Evolutionary conservation across 2,888 invertebrate species (phyloP).

Genomic region (Agelastica alni): DNA sequence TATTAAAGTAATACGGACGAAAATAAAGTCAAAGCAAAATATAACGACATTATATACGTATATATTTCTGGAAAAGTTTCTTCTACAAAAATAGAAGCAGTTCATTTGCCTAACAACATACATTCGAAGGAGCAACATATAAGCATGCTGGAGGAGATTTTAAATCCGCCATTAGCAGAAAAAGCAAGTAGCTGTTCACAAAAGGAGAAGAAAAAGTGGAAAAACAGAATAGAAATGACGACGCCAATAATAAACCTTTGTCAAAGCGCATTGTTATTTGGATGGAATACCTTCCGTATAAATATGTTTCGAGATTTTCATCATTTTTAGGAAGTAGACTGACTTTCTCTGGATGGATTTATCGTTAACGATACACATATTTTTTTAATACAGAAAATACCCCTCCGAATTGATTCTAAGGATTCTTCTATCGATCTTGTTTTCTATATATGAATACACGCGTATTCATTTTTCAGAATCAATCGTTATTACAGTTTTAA

Average conservation of each 20-base stretch:
- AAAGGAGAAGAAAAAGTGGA: conserved; percentile 40
- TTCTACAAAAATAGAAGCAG: conserved; percentile 35
- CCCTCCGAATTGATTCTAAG: not conserved
- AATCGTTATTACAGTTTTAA: no score
- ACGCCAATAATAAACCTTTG: conserved; percentile 55
- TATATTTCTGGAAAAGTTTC: conserved; percentile 18
- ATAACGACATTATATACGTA: conserved; percentile 11
- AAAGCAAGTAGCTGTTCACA: conserved; percentile 48
- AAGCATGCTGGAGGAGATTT: conserved; percentile 49
- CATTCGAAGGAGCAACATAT: conserved; percentile 42
- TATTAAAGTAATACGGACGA: no score
- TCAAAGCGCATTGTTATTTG: conserved; percentile 50
- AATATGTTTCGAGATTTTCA: conserved; percentile 15
- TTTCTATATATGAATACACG: not conserved
- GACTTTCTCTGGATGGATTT: conserved; percentile 1
- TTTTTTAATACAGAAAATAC: no score
- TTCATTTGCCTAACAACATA: conserved; percentile 51
- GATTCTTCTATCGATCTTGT: not conserved
- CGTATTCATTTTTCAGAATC: not conserved
- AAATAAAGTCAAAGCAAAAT: conserved; percentile 15
- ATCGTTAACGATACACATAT: conserved; percentile 2
- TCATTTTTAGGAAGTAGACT: conserved; percentile 2
- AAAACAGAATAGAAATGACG: conserved; percentile 43
- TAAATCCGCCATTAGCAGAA: conserved; percentile 54
- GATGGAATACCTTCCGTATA: conserved; percentile 7